Conservation (phyloP, 2,113 vertebrate species). For the Camarhynchus parvulus region DNA sequence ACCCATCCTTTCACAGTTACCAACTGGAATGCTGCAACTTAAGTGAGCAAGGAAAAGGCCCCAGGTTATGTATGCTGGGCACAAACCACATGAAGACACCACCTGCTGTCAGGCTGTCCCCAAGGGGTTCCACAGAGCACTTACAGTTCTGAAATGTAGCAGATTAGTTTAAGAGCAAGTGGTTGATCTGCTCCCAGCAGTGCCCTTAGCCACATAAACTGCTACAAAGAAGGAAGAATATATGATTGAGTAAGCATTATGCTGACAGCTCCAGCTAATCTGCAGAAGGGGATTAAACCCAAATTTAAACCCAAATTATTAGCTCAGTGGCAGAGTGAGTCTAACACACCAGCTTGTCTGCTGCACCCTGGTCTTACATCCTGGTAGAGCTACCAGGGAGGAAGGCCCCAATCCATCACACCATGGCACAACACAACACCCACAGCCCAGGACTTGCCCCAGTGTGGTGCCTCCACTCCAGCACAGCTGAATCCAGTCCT, state of each 20-base stretch:
- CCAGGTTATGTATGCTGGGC: accelerated
- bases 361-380: background rate
- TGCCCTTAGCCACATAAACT: background rate
- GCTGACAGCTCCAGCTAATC: background rate
- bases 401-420: background rate
- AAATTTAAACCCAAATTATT: background rate
- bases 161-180: background rate
- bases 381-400: background rate
- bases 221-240: background rate
- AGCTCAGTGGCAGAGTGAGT: background rate
- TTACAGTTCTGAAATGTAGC: background rate
- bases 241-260: background rate
- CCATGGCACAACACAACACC: background rate
- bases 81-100: background rate
- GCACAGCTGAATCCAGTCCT: background rate
- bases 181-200: background rate
- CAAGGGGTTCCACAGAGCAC: background rate
- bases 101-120: background rate
- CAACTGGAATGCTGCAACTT: background rate
- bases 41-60: accelerated
- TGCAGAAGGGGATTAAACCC: background rate
- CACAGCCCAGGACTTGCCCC: background rate
- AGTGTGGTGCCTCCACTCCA: background rate
- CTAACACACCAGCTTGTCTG: background rate
- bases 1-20: background rate